Evolutionary conservation across 2,888 invertebrate genomes (phyloP).

Genomic region (Drosophila nr. perissopoda): DNA sequence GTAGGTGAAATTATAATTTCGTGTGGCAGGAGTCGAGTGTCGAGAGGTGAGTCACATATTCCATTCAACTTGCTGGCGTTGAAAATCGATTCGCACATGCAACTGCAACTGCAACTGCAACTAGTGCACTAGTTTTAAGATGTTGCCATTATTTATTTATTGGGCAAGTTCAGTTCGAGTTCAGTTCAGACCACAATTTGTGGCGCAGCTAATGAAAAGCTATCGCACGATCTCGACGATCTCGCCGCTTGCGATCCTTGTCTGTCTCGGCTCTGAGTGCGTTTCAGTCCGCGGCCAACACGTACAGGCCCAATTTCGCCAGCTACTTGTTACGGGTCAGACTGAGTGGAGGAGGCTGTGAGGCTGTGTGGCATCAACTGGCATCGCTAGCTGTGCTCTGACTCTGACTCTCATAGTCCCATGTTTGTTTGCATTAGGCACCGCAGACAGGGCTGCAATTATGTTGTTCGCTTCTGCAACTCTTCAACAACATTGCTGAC

Average conservation of each 20-base stretch:
- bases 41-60: slow-evolving; percentile 55
- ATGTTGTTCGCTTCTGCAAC: slow-evolving; percentile 70
- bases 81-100: slow-evolving; percentile 78
- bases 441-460: slow-evolving; percentile 77
- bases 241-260: slow-evolving; percentile 30
- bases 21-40: slow-evolving; percentile 36
- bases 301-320: slow-evolving; percentile 77
- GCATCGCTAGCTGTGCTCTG: slow-evolving; percentile 30
- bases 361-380: slow-evolving; percentile 50
- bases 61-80: slow-evolving; percentile 52
- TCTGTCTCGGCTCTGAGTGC: slow-evolving; percentile 45
- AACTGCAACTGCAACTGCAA: slow-evolving; percentile 12
- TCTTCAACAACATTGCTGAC: slow-evolving; percentile 39
- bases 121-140: slow-evolving; percentile 67
- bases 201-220: slow-evolving; percentile 75
- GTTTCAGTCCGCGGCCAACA: slow-evolving; percentile 68
- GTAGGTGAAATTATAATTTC: slow-evolving; percentile 79
- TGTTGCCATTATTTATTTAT: slow-evolving; percentile 44
- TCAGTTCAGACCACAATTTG: slow-evolving; percentile 68
- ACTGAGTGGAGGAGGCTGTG: not conserved
- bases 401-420: slow-evolving; percentile 71
- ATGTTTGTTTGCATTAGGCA: slow-evolving; percentile 81
- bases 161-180: slow-evolving; percentile 55
- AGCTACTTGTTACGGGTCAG: slow-evolving; percentile 79
- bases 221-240: slow-evolving; percentile 72